Base-by-base conservation (phyloP, 2,797 vertebrate genomes). In the Vespertilio murinus region DNA sequence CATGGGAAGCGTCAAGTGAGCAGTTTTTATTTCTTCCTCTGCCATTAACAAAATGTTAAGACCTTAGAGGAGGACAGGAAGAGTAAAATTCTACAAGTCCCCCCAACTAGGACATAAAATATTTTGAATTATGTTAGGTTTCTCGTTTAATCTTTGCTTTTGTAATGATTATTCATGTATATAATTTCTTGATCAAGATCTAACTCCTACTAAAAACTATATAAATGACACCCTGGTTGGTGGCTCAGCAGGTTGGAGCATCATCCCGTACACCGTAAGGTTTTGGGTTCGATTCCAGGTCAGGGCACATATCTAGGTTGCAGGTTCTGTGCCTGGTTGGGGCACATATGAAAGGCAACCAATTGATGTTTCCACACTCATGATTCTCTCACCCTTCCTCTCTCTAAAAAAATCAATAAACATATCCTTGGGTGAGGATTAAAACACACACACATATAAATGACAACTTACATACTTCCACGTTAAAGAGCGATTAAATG, bases 111-210 rank as follows among this genome's bases (percentile, higher is more conserved):
- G 61, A 42, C n/a, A 79, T 13, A 92, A 28, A 65, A 91, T 54
- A 82, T 61, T 87, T 77, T 81, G n/a, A 61, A 38, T 79, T 71
- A 67, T 33, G 78, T 88, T 79, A 47, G 47, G 33, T 17, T 83
- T 74, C 56, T 91, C 25, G 8, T 75, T 90, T 88, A n/a, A 65
- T 64, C 16, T 93, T 83, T 87, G 83, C 30, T 86, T 91, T 84
- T 80, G 64, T 74, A 79, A 67, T 38, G 56, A 14, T 30, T 82
- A 82, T 23, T 84, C 45, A n/a, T n/a, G 67, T 22, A 12, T 73
- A 38, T 91, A 67, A 71, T 49, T 75, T 35, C 75, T 73, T 54
- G 35, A 49, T 42, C 38, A 79, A 70, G 40, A 45, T 30, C 23
- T 61, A 71, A 80, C 14, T 84, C 64, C 22, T 75, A 65, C 40